phyloP scores from a whole-genome alignment of 2,113 vertebrate species.

The Sula dactylatra region DNA sequence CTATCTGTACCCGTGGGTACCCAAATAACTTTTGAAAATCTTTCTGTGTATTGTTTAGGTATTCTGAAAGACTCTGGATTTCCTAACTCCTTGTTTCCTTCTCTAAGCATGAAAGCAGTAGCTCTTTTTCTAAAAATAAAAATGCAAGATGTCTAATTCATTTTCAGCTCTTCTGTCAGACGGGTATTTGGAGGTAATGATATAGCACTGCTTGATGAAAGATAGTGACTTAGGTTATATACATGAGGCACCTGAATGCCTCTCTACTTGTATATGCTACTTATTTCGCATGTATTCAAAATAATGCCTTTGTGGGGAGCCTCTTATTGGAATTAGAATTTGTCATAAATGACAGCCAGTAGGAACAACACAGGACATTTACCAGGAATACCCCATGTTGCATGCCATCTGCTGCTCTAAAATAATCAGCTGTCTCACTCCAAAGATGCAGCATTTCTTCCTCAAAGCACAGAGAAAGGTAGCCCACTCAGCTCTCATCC shows the following conservation, averaged over 20 bases:
- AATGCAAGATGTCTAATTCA: neutral
- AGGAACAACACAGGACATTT: neutral
- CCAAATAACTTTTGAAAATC: neutral
- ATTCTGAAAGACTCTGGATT: neutral
- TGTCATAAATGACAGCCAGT: neutral
- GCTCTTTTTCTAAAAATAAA: neutral
- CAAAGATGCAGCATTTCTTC: neutral
- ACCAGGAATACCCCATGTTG: neutral
- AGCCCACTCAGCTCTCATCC: neutral
- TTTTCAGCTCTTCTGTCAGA: neutral
- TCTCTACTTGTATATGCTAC: neutral
- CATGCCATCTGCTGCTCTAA: neutral
- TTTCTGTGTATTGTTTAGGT: neutral
- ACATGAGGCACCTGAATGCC: neutral
- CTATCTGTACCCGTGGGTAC: neutral
- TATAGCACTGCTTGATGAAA: neutral
- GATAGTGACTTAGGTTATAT: neutral
- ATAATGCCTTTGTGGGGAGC: neutral
- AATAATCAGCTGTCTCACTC: neutral
- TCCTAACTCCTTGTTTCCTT: neutral
- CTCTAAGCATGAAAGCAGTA: neutral
- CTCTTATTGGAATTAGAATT: neutral
- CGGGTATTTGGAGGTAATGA: neutral
- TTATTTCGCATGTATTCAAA: neutral
- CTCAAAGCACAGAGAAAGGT: neutral